A percentile compares a stretch with the other conserved stretches of the same genome.
These are phyloP conservation scores for Chamaetylas fuelleborni DNA, from an alignment of 2,113 vertebrate species.

Conservation along the genomic window DNA sequence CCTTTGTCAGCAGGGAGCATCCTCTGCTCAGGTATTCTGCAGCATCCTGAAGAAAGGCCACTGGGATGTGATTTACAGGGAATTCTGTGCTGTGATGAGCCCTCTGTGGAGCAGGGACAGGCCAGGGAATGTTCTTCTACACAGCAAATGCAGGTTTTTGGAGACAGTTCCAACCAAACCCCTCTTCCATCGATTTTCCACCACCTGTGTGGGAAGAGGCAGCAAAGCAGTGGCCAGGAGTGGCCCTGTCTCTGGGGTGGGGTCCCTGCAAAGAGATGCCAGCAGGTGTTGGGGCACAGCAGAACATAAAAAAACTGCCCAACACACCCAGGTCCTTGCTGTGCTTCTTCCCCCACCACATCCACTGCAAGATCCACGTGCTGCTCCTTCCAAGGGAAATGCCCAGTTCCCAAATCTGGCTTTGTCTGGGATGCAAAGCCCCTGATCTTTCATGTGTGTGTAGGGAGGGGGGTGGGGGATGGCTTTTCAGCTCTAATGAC, in stretches of 20 bases:
- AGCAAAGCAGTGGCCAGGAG: background rate
- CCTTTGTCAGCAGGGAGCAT: background rate
- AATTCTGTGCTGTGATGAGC: background rate
- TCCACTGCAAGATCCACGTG: background rate
- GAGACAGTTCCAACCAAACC: background rate
- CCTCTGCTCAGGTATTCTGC: background rate
- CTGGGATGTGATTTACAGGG: background rate
- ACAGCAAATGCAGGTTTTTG: background rate
- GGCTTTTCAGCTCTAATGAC: conserved; percentile 18
- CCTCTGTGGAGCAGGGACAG: background rate
- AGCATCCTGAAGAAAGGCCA: background rate
- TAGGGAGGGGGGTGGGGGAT: background rate
- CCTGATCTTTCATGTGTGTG: conserved; percentile 2
- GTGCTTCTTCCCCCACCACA: background rate
- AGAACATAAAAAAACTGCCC: background rate
- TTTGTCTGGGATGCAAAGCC: conserved; percentile 7
- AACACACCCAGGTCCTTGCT: rapidly evolving
- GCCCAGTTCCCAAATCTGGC: background rate
- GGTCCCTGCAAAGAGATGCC: background rate
- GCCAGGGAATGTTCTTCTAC: background rate
- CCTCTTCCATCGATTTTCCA: background rate
- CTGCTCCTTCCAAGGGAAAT: background rate
- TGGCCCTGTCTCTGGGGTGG: background rate
- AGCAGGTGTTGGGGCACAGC: background rate
- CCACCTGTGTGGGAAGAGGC: background rate